Evolutionary conservation across 2,113 vertebrate species (phyloP).

Genomic region (Apteryx owenii): DNA sequence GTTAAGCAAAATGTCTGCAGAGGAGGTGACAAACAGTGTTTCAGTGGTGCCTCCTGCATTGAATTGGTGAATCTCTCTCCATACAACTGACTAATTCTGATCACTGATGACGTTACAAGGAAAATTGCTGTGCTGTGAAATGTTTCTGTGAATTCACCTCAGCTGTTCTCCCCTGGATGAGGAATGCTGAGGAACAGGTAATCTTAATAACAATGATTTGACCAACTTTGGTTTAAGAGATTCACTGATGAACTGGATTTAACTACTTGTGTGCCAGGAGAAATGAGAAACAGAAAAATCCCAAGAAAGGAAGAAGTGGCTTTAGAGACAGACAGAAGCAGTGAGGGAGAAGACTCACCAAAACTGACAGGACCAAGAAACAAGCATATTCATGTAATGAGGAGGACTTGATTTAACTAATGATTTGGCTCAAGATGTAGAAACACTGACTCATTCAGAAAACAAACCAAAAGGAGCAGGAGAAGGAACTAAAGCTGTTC

Average conservation of each 20-base stretch:
- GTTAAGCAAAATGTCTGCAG: background rate
- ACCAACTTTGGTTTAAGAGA: background rate
- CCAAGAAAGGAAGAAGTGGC: background rate
- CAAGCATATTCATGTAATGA: rapidly evolving
- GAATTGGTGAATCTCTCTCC: background rate
- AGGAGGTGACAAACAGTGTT: background rate
- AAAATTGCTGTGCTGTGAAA: background rate
- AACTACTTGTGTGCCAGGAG: background rate
- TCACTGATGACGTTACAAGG: background rate
- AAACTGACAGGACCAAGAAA: background rate
- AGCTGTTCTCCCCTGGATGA: background rate
- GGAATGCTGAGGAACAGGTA: background rate
- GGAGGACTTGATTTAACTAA: background rate
- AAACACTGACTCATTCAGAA: background rate
- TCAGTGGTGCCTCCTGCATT: background rate
- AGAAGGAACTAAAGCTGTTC: background rate
- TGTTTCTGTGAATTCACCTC: background rate
- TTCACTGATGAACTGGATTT: background rate
- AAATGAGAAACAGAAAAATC: background rate
- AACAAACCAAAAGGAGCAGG: background rate
- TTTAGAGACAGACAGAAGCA: background rate
- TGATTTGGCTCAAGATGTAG: background rate
- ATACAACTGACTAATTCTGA: background rate
- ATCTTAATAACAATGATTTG: background rate
- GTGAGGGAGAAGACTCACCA: background rate